These are phyloP conservation scores for Tetheella fluctuosa DNA, from an alignment of 2,888 invertebrate genomes.

Conservation along the genomic window DNA sequence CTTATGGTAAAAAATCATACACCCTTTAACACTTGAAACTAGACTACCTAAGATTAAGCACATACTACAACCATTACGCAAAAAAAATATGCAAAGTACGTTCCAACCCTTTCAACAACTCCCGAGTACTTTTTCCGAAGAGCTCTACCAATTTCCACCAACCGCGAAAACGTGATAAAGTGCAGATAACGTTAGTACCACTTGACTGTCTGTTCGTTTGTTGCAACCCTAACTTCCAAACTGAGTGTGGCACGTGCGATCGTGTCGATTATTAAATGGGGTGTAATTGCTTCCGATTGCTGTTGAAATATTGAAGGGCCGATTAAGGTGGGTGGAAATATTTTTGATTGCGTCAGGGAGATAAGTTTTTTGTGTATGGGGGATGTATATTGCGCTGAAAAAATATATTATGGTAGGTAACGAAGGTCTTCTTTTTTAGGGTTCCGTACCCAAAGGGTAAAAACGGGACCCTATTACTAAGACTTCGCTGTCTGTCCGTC, in stretches of 20 bases:
- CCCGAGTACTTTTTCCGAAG: background rate
- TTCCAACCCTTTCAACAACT: background rate
- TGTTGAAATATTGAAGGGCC: background rate
- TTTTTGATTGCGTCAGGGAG: background rate
- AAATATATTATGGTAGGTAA: too few relatives aligned
- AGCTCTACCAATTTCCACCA: slow-evolving; percentile 4
- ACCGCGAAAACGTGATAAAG: slow-evolving; percentile 7
- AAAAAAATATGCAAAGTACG: background rate
- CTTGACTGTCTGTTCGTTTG: slow-evolving; percentile 6
- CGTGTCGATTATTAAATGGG: background rate
- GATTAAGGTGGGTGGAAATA: slow-evolving; percentile 1
- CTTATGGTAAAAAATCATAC: too few relatives aligned
- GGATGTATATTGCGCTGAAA: background rate
- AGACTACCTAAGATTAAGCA: background rate
- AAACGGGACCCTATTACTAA: too few relatives aligned
- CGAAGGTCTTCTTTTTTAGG: too few relatives aligned
- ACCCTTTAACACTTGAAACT: background rate
- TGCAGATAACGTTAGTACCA: slow-evolving; percentile 4
- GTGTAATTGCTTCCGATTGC: slow-evolving; percentile 2
- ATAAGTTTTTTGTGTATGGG: background rate
- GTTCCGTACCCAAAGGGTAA: too few relatives aligned
- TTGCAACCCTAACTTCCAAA: background rate
- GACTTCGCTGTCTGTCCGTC: too few relatives aligned
- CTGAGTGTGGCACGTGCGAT: slow-evolving; percentile 10
- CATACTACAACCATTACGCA: background rate